Evolutionary conservation across 2,113 vertebrate species (phyloP).

Genomic region (Tichodroma muraria): DNA sequence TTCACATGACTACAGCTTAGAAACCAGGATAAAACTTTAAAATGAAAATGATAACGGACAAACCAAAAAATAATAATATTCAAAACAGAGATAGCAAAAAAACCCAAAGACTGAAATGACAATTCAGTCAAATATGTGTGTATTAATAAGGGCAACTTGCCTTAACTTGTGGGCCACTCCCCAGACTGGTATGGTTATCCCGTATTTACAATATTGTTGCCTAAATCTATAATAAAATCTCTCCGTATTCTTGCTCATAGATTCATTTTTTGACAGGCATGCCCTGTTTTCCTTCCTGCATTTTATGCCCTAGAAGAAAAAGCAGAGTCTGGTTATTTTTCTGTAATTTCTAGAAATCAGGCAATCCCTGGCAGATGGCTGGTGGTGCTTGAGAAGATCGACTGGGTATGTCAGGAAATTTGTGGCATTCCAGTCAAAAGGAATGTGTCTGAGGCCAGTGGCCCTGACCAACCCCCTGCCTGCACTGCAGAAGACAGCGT

Average conservation of each 20-base stretch:
- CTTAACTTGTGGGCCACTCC: not conserved
- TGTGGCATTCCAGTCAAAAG: not conserved
- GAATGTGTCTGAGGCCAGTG: not conserved
- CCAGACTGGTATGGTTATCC: not conserved
- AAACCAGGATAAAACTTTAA: not conserved
- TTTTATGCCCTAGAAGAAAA: not conserved
- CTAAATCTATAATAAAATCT: not conserved
- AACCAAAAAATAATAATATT: not conserved
- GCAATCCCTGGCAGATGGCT: not conserved
- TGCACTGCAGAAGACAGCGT: not conserved
- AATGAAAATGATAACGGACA: not conserved
- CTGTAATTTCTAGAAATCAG: not conserved
- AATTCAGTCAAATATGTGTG: not conserved
- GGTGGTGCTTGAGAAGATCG: not conserved
- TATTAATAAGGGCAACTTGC: not conserved
- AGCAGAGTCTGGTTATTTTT: not conserved
- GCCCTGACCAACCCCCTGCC: not conserved
- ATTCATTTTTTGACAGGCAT: rapidly evolving
- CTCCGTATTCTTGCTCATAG: not conserved
- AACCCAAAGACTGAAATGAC: not conserved
- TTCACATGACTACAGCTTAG: not conserved
- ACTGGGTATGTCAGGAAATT: not conserved
- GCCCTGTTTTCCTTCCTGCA: not conserved
- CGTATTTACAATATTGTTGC: not conserved
- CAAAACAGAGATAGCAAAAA: not conserved